These are phyloP conservation scores for Chymomyza procnemis DNA, from an alignment of 2,888 invertebrate genomes.

Conservation along the genomic window DNA sequence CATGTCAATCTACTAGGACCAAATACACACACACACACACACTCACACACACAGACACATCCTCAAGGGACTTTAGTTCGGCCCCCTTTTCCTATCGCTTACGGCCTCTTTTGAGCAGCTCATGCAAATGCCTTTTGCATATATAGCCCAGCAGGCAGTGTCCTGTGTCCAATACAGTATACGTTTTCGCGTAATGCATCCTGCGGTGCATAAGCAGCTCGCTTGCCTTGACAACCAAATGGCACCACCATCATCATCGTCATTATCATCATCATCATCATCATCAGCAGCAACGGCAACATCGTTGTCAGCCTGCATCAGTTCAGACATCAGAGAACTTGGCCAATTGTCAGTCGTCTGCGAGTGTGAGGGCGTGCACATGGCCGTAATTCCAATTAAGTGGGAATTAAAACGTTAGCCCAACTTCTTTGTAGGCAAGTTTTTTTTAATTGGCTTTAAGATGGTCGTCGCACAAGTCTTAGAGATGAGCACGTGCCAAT, in stretches of 20 bases:
- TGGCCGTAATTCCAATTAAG: constrained; percentile 65
- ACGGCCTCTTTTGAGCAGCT: constrained; percentile 23
- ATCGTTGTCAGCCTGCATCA: neutral
- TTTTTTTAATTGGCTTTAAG: constrained; percentile 63
- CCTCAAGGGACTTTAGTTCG: neutral
- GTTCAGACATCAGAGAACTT: neutral
- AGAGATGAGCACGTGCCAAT: neutral
- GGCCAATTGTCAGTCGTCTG: constrained; percentile 2
- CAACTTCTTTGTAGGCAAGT: constrained; percentile 15
- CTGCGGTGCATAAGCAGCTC: constrained; percentile 45
- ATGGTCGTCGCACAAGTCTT: constrained; percentile 9
- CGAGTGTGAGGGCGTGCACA: constrained; percentile 8
- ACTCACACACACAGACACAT: too few relatives aligned
- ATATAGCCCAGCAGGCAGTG: neutral
- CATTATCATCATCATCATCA: neutral
- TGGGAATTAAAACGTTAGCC: constrained; percentile 64
- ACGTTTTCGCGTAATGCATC: neutral
- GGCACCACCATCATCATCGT: neutral
- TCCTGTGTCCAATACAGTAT: constrained; percentile 1
- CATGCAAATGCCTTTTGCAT: constrained; percentile 45
- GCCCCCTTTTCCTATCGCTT: neutral
- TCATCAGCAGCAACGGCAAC: too few relatives aligned
- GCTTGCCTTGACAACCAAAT: neutral
- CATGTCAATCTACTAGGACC: constrained; percentile 56
- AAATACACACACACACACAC: too few relatives aligned